Evolutionary conservation across 2,797 vertebrate species (phyloP), one percentile per base, ranked within the genome.

Genomic region (Amphiprion clarkii): DNA sequence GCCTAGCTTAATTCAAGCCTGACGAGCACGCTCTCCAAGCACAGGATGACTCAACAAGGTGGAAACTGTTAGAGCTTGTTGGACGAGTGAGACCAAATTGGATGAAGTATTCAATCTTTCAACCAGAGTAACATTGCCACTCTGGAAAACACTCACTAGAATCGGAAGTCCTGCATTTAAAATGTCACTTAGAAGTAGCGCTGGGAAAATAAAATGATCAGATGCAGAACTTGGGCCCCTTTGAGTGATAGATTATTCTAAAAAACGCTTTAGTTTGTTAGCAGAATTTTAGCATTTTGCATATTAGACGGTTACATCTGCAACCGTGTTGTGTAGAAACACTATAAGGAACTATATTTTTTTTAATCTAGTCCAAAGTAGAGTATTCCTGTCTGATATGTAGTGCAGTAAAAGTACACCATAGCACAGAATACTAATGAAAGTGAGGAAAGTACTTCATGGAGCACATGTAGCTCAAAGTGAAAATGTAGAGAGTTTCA

Each of bases 1-100:
- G 71, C 74, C 64, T 83, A 49, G 67, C 55, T 69, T 85, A 75
- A 78, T 72, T 81, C 81, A 67, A 73, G 76, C 61, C 49, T 65
- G 61, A 82, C 63, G 48, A 74, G 60, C 27, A 33, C 31, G 29
- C 76, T 81, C 76, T 86, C 76, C 54, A 56, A 72, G 58, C 80
- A 31, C 59, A 13, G 67, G 21, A 46, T 51, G 71, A 76, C 72
- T 86, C 75, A 71, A 84, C 59, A 73, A 74, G 68, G 72, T 71
- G 70, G 44, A 81, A 82, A 71, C 67, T 66, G 71, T 73, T 51
- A 56, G 51, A 66, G 76, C 67, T 73, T 46, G 56, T 54, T 78
- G 76, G 52, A 74, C 55, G 53, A 76, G 49, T 48, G 39, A 80
- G 55, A 69, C 59, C 19, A 27, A 57, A 57, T 2, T 46, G 52